Base-by-base conservation (phyloP, 1,140 invertebrate species). In the Pseudomyrmex cubaensis region DNA sequence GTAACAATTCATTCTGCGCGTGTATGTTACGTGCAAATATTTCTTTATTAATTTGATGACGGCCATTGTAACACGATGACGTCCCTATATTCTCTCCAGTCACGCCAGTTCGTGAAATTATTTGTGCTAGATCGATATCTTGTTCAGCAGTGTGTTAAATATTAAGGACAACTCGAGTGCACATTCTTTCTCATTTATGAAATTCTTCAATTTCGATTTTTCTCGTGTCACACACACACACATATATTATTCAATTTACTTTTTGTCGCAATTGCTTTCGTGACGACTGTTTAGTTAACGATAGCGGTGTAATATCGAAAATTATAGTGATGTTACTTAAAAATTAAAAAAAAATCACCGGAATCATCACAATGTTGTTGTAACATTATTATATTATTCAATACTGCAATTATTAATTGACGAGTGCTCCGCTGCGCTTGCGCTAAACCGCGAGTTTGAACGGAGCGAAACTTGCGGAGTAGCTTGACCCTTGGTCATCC, bases 401-500 rank as follows among this genome's bases (percentile, higher is more conserved):
- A 25, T 61, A 20, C 15, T 44, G n/a, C 48, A 54, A 66, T 66
- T 12, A 12, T 7, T 13, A 50, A 17, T 52, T 64, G 59, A 25
- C 73, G 20, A 64, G 73, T 48, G n/a, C 1, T 54, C 4, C 2
- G 62, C n/a, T 50, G 86, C 89, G 89, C 84, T 52, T 90, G 89
- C 89, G 89, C 84, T 22, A 61, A 46, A 13, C 62, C 56, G 66
- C 35, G n/a, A 80, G 61, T 88, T 85, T 69, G 73, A 84, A 86
- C 70, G 85, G 87, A 89, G 86, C 35, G 69, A 89, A 92, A 89
- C 83, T 66, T 61, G 82, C 66, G 90, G 82, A 89, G 90, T 90
- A 90, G 92, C 85, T 94, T 94, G 93, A 94, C 93, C 93, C 91
- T 91, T 92, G 93, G 93, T 93, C 93, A 94, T 90, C 92, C 91